Evolutionary conservation across 92 coral and sea anemone species (phyloP).

Genomic region (Zoanthus sansibaricus): DNA sequence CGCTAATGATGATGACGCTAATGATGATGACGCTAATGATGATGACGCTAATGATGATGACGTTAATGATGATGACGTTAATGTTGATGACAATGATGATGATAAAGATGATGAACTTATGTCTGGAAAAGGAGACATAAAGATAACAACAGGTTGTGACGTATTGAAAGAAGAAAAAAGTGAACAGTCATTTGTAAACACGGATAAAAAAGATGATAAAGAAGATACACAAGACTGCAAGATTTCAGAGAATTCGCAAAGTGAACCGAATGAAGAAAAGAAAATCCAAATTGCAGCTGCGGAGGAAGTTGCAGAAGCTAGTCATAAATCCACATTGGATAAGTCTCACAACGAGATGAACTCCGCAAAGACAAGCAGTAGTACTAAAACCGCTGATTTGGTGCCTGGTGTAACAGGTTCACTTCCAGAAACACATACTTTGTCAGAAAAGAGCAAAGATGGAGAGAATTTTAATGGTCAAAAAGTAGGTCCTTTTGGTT

Average conservation of each 20-base stretch:
- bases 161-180: not conserved
- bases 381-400: not conserved
- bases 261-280: not conserved
- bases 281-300: not conserved
- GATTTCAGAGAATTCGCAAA: not conserved
- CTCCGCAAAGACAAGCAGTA: not conserved
- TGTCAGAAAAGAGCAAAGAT: slow-evolving; percentile 2
- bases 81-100: slow-evolving; percentile 31
- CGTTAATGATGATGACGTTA: slow-evolving; percentile 28
- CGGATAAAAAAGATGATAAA: slow-evolving; percentile 1
- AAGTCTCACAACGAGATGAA: not conserved
- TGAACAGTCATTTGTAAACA: not conserved
- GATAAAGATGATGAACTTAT: not conserved
- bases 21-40: too few species aligned
- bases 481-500: not conserved
- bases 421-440: not conserved
- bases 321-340: not conserved
- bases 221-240: not conserved
- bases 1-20: too few species aligned
- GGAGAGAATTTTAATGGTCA: slow-evolving; percentile 12
- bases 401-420: slow-evolving; percentile 2
- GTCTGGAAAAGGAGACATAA: not conserved
- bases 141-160: not conserved
- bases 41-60: too few species aligned
- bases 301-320: not conserved